These are phyloP conservation scores for Oriolus oriolus DNA, from an alignment of 2,113 vertebrate genomes.

Conservation along the genomic window DNA sequence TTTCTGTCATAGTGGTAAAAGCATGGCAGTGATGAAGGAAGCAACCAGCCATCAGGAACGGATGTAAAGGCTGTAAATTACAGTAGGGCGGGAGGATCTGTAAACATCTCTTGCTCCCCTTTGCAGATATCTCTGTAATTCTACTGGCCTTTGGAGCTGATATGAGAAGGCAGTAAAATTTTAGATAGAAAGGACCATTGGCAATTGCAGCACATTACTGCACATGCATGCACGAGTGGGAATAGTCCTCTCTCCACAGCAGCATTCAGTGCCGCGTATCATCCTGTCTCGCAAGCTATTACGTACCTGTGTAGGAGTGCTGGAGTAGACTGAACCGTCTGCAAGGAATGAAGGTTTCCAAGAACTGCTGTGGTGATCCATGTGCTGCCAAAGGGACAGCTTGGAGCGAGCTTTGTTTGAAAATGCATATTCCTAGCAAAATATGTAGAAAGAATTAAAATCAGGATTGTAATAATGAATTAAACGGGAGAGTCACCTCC, in stretches of 20 bases:
- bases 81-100: neutral
- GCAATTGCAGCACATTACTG: neutral
- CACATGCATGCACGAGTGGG: neutral
- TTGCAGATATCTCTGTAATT: constrained; percentile 43
- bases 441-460: neutral
- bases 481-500: neutral
- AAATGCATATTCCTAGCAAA: neutral
- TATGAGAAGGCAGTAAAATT: neutral
- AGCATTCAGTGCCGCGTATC: neutral
- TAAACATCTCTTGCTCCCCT: neutral
- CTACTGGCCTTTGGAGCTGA: neutral
- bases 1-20: constrained; percentile 61
- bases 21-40: constrained; percentile 17
- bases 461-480: neutral
- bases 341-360: neutral
- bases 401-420: neutral
- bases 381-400: neutral
- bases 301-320: neutral
- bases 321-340: neutral
- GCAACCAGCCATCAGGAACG: neutral
- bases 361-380: neutral
- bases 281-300: neutral
- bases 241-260: neutral
- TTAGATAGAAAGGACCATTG: neutral
- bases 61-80: constrained; percentile 23